Conservation (phyloP, 2,797 vertebrate genomes). For the Gobio occitaniae region DNA sequence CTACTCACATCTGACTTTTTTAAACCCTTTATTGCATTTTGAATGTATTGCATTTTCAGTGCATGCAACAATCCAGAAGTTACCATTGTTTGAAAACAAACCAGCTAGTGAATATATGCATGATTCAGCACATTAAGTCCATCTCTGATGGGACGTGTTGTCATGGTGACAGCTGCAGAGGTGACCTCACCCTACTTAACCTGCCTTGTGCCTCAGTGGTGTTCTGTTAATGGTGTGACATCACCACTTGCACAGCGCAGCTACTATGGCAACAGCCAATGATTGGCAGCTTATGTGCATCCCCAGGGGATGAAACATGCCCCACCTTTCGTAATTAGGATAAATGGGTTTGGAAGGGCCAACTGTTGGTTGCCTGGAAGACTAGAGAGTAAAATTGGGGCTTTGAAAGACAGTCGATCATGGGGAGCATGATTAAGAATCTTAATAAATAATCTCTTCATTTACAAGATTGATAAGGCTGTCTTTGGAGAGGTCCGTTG, state of each 20-base stretch:
- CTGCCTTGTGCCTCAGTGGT: slow-evolving; percentile 36
- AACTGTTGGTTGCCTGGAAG: slow-evolving; percentile 19
- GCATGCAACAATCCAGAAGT: neutral
- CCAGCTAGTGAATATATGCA: slow-evolving; percentile 21
- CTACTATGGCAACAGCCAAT: slow-evolving; percentile 59
- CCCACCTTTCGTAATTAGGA: slow-evolving; percentile 32
- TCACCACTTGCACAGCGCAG: slow-evolving; percentile 47
- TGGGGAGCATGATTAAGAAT: neutral
- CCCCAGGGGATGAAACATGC: slow-evolving; percentile 16
- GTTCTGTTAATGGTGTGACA: slow-evolving; percentile 58
- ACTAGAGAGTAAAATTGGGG: slow-evolving; percentile 2
- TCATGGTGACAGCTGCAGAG: slow-evolving; percentile 59
- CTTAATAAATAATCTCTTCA: slow-evolving; percentile 20
- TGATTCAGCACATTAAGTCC: slow-evolving; percentile 51
- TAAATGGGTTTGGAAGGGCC: neutral
- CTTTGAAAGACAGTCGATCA: neutral
- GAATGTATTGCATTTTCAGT: neutral
- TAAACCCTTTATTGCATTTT: neutral
- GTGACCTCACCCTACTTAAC: slow-evolving; percentile 62
- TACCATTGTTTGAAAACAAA: slow-evolving; percentile 30
- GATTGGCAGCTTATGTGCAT: slow-evolving; percentile 31
- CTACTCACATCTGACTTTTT: neutral
- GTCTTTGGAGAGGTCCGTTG: slow-evolving; percentile 5
- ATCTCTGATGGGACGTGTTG: slow-evolving; percentile 51
- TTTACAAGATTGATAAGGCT: slow-evolving; percentile 2